Base-by-base conservation (phyloP, 1,140 invertebrate genomes). In the Sitodiplosis mosellana region DNA sequence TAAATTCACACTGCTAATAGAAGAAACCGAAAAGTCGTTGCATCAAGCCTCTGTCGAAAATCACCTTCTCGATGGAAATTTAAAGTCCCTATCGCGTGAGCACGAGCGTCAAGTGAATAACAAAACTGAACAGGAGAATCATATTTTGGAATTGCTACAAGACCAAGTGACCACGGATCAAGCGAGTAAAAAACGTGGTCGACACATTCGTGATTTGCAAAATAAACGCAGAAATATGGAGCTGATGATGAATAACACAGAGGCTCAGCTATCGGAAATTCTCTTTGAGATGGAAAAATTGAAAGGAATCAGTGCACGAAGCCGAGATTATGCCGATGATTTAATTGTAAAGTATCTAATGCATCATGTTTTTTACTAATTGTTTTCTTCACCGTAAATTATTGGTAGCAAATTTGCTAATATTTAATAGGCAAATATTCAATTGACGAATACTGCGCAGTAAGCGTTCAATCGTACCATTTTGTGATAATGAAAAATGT, bases 81-180 rank as follows among this genome's bases (percentile, higher is more conserved):
- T 60, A 17, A 53, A 53, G 2, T 40, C 48, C 36, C 43, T 61
- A 11, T 52, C 57, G 22, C 49, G 46, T 47, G 70, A 75, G 40
- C 55, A 73, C 5, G 71, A 76, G 21, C 72, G 67, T 49, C 56
- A 69, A n/a, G 45, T 58, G 1, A 68, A 64, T 45, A 59, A 68
- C 36, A 81, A 81, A 56, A 53, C 65, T 11, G 57, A 64, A 34
- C 53, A 77, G 36, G 80, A 83, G 56, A 73, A 79, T 48, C 55
- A 70, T n/a, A 74, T 83, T 38, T 55, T 82, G 11, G 57, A 63
- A 37, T 69, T 74, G 45, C 62, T 83, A 1, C 76, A 83, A 54
- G 77, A 81, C 14, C 77, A 80, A 54, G 53, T 80, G n/a, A 65
- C 74, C 5, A 74, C 77, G 27, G 75, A 83, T 52, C 81, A 81